These are phyloP conservation scores for Morpho deidamia DNA, from an alignment of 2,888 invertebrate species.

Conservation along the genomic window DNA sequence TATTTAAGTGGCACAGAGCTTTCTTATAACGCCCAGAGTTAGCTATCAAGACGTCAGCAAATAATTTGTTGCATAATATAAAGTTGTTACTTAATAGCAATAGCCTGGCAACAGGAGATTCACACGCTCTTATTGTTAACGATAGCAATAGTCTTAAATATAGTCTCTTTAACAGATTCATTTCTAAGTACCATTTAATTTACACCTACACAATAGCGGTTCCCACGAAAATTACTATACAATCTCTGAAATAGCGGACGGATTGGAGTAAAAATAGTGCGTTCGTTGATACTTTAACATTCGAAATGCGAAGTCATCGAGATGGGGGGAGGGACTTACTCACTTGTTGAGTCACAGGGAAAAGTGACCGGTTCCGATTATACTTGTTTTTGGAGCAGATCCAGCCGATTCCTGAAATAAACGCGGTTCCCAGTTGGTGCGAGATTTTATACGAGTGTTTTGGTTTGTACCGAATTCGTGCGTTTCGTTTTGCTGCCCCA, in stretches of 20 bases:
- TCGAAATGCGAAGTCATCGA: constrained; percentile 14
- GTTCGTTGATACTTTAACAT: constrained; percentile 20
- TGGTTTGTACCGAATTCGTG: constrained; percentile 30
- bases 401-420: constrained; percentile 73
- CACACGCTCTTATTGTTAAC: no score
- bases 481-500: constrained; percentile 18
- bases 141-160: neutral
- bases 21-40: no score
- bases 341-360: constrained; percentile 65
- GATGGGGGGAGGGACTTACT: constrained; percentile 28
- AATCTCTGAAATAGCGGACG: constrained; percentile 9
- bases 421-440: constrained; percentile 52
- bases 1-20: no score
- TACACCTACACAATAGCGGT: constrained; percentile 2
- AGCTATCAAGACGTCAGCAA: no score
- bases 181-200: constrained; percentile 10
- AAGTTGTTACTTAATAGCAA: no score
- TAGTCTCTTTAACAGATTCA: constrained; percentile 1
- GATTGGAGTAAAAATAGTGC: constrained; percentile 16
- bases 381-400: constrained; percentile 65
- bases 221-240: constrained; percentile 13
- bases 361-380: constrained; percentile 69
- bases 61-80: no score
- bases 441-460: constrained; percentile 51
- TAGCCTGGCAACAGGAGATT: no score